Conservation (phyloP, 2,113 vertebrate genomes). For the Labeo rohita region DNA sequence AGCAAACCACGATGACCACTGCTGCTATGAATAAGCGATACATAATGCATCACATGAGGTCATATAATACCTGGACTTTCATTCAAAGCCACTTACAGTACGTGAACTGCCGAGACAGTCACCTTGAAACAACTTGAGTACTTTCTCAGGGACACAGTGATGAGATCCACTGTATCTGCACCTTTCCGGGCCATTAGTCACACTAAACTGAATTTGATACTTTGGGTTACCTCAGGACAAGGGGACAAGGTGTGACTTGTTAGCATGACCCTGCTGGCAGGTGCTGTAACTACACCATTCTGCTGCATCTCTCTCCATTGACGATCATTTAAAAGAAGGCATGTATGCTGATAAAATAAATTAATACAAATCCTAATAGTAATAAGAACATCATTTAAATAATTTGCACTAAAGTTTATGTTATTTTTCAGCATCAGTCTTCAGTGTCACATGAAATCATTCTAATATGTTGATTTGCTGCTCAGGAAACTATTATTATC, state of each 20-base stretch:
- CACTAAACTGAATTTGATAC: neutral
- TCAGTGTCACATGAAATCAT: neutral
- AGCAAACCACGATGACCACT: slow-evolving; percentile 7
- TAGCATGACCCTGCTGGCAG: neutral
- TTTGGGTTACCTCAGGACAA: neutral
- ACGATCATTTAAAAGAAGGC: neutral
- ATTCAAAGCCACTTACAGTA: slow-evolving; percentile 11
- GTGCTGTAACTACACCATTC: neutral
- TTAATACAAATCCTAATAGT: neutral
- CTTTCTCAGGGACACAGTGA: neutral
- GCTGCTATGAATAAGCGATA: neutral
- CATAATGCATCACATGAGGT: slow-evolving; percentile 10
- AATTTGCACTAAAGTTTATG: too few species aligned
- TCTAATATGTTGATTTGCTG: neutral
- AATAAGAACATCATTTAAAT: too few species aligned
- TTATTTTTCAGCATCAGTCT: neutral
- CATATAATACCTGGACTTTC: slow-evolving; percentile 2
- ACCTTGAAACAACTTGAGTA: slow-evolving; percentile 1
- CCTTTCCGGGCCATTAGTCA: neutral
- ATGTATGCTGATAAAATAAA: neutral
- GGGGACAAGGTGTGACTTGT: neutral
- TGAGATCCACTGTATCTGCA: neutral
- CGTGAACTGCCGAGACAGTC: neutral
- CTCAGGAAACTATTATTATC: neutral
- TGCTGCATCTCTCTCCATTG: neutral